A percentile compares a stretch with the other conserved stretches of the same genome.
These are phyloP conservation scores for Clunio marinus DNA, from an alignment of 2,888 invertebrate genomes.

Conservation along the genomic window DNA sequence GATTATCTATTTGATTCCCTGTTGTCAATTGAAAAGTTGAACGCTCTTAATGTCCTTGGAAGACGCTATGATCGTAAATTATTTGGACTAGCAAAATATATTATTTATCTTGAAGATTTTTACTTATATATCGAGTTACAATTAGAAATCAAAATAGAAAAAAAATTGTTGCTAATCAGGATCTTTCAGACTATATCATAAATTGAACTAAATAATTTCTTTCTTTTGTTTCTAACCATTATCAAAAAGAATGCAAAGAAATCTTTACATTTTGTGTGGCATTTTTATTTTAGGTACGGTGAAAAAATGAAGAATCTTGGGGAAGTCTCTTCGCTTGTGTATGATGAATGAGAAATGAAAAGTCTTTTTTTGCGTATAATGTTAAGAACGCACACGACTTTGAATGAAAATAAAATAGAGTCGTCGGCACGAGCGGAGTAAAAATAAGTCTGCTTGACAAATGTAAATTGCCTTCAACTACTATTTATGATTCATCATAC, in stretches of 20 bases:
- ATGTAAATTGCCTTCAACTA: constrained; percentile 19
- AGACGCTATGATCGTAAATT: background rate
- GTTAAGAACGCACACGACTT: background rate
- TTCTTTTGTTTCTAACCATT: too few relatives aligned
- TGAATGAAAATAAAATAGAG: background rate
- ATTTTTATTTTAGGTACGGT: too few relatives aligned
- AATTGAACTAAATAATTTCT: too few relatives aligned
- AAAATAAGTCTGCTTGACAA: constrained; percentile 11
- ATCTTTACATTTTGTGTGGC: too few relatives aligned
- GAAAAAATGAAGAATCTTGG: too few relatives aligned
- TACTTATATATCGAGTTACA: too few relatives aligned
- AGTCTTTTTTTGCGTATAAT: background rate
- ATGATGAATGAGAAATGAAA: constrained; percentile 8
- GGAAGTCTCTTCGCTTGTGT: too few relatives aligned
- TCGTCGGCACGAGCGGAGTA: too few relatives aligned
- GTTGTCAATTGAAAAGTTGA: constrained; percentile 6
- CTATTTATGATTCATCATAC: constrained; percentile 18
- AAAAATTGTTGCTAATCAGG: constrained; percentile 20
- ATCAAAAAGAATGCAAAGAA: too few relatives aligned
- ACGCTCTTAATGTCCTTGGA: constrained; percentile 9
- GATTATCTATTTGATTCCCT: too few relatives aligned
- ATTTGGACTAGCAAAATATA: background rate
- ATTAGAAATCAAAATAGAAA: background rate
- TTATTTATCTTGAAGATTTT: background rate
- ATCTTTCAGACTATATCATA: too few relatives aligned